These are phyloP conservation scores for Threskiornis aethiopicus DNA, from an alignment of 2,797 vertebrate species.

Conservation along the genomic window DNA sequence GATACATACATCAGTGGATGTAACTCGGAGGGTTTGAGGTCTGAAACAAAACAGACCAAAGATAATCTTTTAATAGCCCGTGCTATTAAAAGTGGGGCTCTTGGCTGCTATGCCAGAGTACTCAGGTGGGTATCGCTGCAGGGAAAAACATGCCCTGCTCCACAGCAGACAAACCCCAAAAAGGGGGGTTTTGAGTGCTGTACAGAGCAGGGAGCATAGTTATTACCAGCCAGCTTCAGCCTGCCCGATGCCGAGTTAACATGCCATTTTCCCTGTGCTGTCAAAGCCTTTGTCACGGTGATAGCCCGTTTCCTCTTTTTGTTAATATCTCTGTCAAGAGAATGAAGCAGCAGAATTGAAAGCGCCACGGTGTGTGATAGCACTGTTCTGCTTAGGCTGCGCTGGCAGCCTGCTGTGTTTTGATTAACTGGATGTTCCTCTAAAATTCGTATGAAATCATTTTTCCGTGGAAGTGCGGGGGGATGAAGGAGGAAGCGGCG, in stretches of 20 bases:
- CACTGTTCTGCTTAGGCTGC: neutral
- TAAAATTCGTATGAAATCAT: conserved; percentile 53
- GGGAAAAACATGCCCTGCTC: neutral
- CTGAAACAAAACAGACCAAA: neutral
- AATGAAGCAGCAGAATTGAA: conserved; percentile 58
- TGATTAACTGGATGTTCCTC: conserved; percentile 50
- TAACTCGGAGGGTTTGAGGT: neutral
- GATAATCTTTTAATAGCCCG: neutral
- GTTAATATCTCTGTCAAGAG: conserved; percentile 61
- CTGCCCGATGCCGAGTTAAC: neutral
- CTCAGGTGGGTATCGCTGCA: neutral
- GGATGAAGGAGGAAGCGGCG: neutral
- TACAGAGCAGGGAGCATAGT: neutral
- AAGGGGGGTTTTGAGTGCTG: neutral
- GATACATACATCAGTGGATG: neutral
- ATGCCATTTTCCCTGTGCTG: conserved; percentile 36
- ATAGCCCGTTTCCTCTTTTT: conserved; percentile 60
- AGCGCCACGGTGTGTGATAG: conserved; percentile 18
- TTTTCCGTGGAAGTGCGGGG: neutral
- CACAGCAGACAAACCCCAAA: neutral
- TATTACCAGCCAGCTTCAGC: neutral
- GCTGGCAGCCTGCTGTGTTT: conserved; percentile 26
- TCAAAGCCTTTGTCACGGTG: conserved; percentile 53
- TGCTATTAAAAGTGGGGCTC: neutral
- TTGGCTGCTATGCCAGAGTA: neutral